phyloP scores from a whole-genome alignment of 2,888 invertebrate genomes.

The Lasioglossum malachurum region DNA sequence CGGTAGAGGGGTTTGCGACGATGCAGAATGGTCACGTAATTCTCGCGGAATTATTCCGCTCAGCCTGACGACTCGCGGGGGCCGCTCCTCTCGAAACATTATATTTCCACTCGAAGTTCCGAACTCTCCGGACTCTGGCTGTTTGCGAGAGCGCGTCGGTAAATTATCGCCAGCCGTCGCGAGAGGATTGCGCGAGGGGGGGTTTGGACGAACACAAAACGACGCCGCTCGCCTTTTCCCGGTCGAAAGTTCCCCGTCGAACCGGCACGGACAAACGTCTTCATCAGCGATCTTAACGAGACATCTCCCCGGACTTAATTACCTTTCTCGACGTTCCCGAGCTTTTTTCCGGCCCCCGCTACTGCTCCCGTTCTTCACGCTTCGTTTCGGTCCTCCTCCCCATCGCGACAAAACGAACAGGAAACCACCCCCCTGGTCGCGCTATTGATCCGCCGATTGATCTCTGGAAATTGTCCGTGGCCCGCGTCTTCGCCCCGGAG shows the following conservation, averaged over 20 bases:
- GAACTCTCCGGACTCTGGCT: slow-evolving; percentile 41
- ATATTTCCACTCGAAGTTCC: slow-evolving; percentile 62
- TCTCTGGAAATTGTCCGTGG: slow-evolving; percentile 57
- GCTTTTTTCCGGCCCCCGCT: slow-evolving; percentile 30
- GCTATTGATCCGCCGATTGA: slow-evolving; percentile 30
- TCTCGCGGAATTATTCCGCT: slow-evolving; percentile 59
- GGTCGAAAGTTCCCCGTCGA: slow-evolving; percentile 60
- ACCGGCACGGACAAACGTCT: slow-evolving; percentile 69
- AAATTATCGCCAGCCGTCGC: slow-evolving; percentile 52
- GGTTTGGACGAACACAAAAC: slow-evolving; percentile 1
- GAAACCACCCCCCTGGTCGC: slow-evolving; percentile 10
- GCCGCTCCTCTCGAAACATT: slow-evolving; percentile 47
- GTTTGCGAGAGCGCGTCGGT: slow-evolving; percentile 52
- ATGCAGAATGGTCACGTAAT: slow-evolving; percentile 58
- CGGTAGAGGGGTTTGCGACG: slow-evolving; percentile 4
- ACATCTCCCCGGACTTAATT: slow-evolving; percentile 71
- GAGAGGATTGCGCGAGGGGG: not conserved
- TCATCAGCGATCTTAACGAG: slow-evolving; percentile 73
- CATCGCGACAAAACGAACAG: slow-evolving; percentile 12
- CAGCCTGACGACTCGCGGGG: slow-evolving; percentile 46
- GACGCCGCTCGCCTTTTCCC: slow-evolving; percentile 37
- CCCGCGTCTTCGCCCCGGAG: slow-evolving; percentile 66
- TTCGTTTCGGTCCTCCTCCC: slow-evolving; percentile 8
- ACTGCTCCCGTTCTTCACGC: not conserved
- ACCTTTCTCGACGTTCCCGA: slow-evolving; percentile 57